Percentiles rank a stretch among this genome's conserved stretches.
phyloP scores from a whole-genome alignment of 2,888 invertebrate species.

The Allygus modestus region DNA sequence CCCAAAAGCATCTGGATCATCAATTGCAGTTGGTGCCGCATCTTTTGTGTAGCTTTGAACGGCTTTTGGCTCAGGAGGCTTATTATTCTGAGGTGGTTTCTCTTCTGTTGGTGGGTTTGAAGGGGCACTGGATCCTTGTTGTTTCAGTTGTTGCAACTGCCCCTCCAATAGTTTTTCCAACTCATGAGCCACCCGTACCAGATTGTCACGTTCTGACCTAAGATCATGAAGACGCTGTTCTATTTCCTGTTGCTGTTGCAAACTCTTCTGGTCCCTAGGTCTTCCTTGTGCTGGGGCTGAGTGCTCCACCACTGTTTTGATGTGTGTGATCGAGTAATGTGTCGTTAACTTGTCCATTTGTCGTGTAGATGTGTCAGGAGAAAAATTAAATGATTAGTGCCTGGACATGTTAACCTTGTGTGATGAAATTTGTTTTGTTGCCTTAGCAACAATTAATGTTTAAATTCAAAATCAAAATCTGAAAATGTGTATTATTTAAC shows the following conservation, averaged over 20 bases:
- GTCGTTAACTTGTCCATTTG: background rate
- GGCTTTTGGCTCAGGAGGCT: too few species aligned
- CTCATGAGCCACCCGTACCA: background rate
- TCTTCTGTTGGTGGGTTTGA: background rate
- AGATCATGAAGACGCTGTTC: background rate
- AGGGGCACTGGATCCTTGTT: background rate
- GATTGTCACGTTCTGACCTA: background rate
- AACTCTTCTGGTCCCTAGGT: background rate
- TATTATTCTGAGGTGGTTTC: too few species aligned
- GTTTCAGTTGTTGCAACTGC: background rate
- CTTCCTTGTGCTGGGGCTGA: background rate
- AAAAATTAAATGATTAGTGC: background rate
- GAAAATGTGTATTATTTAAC: too few species aligned
- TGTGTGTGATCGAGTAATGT: background rate
- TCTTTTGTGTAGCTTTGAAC: too few species aligned
- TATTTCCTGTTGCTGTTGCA: background rate
- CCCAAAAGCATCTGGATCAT: too few species aligned
- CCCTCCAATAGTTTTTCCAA: background rate
- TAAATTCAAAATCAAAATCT: background rate
- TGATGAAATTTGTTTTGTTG: background rate
- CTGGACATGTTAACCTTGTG: background rate
- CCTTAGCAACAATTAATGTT: background rate
- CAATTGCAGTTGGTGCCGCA: too few species aligned
- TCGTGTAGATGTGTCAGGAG: background rate
- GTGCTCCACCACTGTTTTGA: background rate